Evolutionary conservation across 2,113 vertebrate genomes (phyloP), one percentile per base, ranked within the genome.

Genomic region (Pseudopipra pipra): DNA sequence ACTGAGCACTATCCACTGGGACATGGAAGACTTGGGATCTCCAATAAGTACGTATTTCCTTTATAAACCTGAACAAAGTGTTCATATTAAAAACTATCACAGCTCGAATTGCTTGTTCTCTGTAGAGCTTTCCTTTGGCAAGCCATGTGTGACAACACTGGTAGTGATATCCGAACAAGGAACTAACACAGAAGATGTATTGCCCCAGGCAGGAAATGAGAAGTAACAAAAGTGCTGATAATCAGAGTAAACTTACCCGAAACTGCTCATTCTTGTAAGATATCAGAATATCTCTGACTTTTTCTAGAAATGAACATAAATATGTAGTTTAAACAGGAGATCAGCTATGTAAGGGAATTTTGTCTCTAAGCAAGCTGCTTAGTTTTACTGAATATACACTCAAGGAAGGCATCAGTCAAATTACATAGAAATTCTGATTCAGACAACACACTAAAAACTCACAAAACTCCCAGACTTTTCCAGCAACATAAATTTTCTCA

Each of bases 241-340:
- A 41, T 27, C 25, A 85, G 39, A 51, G 16, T 30, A 35, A 66
- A 92, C 95, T 97, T 98, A 99, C 98, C 98, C 98, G 98, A 93
- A 98, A 98, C 73, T 99, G 99, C 70, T 99, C 99, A 39, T 98
- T 98, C 94, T 98, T 99, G 74, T 98, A 99, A 14, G 98, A 98
- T 9, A 98, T 96, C 91, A 99, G 95, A 44, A 99, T 95, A 51
- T 98, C 98, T 81, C 98, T 97, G 43, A 98, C 97, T 89, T 97
- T 98, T 92, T 98, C 98, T 98, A 95, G 89, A 96, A 98, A 95
- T 13, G 97, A 89, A 95, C 18, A 83, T 9, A 91, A 70, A 81
- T 25, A 66, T 3, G 74, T 37, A 0, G 8, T 68, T 96, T 87
- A 75, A 88, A 43, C 20, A 66, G 22, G 51, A 27, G 49, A 46